phyloP scores from a whole-genome alignment of 2,888 invertebrate species.

The Polylopha cassiicola region DNA sequence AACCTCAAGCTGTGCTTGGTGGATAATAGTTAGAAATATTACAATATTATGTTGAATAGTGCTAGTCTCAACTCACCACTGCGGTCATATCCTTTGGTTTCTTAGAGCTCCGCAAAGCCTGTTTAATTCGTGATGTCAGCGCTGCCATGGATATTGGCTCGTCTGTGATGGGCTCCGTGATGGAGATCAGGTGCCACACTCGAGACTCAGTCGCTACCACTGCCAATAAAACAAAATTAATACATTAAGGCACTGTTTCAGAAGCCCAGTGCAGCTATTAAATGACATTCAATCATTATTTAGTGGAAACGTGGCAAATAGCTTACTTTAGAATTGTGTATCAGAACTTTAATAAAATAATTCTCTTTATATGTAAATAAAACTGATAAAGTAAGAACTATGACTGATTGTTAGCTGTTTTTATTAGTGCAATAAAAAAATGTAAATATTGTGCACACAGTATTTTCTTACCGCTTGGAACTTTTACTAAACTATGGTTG shows the following conservation, averaged over 20 bases:
- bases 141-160: constrained; percentile 31
- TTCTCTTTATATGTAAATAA: too few species aligned
- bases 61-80: constrained; percentile 34
- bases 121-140: constrained; percentile 21
- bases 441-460: too few species aligned
- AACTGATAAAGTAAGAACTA: too few species aligned
- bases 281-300: neutral
- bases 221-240: constrained; percentile 31
- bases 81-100: constrained; percentile 33
- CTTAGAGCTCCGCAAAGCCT: constrained; percentile 33
- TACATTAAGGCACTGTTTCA: neutral
- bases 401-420: too few species aligned
- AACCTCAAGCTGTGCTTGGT: neutral
- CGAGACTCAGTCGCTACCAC: constrained; percentile 47
- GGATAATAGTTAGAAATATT: neutral
- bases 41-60: neutral
- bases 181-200: constrained; percentile 54
- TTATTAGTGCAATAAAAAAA: too few species aligned
- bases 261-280: neutral
- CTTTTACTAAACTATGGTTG: too few species aligned
- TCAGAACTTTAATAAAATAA: too few species aligned
- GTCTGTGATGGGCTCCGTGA: constrained; percentile 36
- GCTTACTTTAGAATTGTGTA: too few species aligned
- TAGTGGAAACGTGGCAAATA: too few species aligned
- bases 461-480: too few species aligned